Percentiles rank a stretch among this genome's conserved stretches.
Evolutionary conservation across 2,797 vertebrate genomes (phyloP).

Genomic region (Anguilla marmorata): DNA sequence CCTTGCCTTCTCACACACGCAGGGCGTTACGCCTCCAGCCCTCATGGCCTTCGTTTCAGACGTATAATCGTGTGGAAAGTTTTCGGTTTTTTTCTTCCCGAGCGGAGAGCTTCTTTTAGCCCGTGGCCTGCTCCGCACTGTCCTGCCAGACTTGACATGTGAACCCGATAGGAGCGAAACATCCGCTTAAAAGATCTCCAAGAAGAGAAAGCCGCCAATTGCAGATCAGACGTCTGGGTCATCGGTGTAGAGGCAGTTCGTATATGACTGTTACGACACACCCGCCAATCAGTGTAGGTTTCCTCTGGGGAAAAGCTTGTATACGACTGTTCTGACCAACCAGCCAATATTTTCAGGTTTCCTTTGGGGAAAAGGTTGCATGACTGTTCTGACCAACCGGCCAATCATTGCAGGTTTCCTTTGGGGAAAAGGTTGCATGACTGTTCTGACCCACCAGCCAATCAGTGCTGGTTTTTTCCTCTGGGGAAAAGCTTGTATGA

Average conservation of each 20-base stretch:
- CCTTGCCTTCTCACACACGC: not conserved
- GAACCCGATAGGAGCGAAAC: not conserved
- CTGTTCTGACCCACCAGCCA: too few relatives aligned
- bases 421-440: too few relatives aligned
- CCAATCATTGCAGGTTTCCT: too few relatives aligned
- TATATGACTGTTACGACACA: not conserved
- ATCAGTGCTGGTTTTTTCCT: too few relatives aligned
- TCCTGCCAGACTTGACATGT: not conserved
- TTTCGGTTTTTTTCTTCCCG: not conserved
- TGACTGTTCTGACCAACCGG: too few relatives aligned
- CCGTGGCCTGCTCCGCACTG: not conserved
- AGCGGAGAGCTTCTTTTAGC: not conserved
- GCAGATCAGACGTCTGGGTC: not conserved
- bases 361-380: not conserved
- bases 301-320: not conserved
- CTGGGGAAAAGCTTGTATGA: too few relatives aligned
- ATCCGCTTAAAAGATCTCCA: not conserved
- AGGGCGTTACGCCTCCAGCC: not conserved
- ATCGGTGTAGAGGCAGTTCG: not conserved
- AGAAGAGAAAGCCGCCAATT: not conserved
- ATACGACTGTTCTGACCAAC: not conserved
- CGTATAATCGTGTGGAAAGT: not conserved
- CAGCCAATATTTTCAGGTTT: not conserved
- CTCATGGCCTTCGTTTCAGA: not conserved
- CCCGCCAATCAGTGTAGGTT: not conserved